These are phyloP conservation scores for Odiellus spinosus DNA, from an alignment of 2,888 invertebrate species.

Conservation along the genomic window DNA sequence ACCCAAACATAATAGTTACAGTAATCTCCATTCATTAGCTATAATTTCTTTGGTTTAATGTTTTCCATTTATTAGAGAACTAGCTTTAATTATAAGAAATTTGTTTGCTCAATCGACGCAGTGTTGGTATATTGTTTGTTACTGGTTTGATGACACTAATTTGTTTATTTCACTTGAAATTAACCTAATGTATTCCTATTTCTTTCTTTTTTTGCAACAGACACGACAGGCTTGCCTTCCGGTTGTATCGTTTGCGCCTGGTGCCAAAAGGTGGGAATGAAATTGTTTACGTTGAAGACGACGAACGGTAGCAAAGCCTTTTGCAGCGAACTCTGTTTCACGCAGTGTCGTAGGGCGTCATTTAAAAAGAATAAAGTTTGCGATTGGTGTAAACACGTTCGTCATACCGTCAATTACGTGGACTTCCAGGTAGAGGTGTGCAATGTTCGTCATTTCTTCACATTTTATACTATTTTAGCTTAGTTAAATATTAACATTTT, in stretches of 20 bases:
- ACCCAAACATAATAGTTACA: no score
- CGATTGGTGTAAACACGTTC: constrained; percentile 81
- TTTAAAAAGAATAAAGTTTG: constrained; percentile 56
- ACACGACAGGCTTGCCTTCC: constrained; percentile 8
- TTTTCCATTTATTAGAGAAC: no score
- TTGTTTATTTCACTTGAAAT: no score
- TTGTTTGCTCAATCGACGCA: no score
- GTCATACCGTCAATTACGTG: constrained; percentile 78
- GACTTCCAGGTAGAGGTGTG: constrained; percentile 42
- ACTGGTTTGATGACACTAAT: no score
- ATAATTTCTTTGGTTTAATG: no score
- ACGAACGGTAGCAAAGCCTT: constrained; percentile 35
- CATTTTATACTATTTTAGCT: no score
- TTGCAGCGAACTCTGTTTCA: constrained; percentile 80
- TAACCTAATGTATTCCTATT: neutral
- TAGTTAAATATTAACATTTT: no score
- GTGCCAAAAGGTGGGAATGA: constrained; percentile 30
- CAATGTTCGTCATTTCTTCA: no score
- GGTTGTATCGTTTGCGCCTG: constrained; percentile 28
- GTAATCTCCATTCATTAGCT: no score
- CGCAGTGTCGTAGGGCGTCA: constrained; percentile 70
- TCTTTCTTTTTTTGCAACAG: neutral
- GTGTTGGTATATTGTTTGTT: no score
- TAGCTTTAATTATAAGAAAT: no score
- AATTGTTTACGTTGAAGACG: constrained; percentile 27